These are phyloP conservation scores for Cheracebus regulus DNA, from an alignment of 2,797 vertebrate genomes.

Conservation along the genomic window DNA sequence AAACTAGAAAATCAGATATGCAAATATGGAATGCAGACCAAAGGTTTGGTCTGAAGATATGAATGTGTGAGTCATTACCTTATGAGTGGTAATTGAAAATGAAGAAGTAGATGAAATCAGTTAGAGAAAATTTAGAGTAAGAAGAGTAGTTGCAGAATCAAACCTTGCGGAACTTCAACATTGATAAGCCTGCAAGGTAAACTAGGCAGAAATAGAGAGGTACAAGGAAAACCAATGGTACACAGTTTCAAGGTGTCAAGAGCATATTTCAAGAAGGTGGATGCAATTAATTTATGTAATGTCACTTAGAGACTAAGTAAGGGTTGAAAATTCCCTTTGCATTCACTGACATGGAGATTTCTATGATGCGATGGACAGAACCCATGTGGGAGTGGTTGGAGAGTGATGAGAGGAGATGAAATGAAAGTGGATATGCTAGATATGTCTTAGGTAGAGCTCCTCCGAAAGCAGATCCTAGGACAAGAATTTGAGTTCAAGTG, in stretches of 20 bases:
- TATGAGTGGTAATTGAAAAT: background rate
- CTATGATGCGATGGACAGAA: background rate
- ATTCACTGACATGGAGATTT: background rate
- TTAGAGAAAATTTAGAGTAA: background rate
- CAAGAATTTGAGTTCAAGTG: background rate
- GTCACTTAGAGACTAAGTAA: background rate
- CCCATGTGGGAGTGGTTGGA: background rate
- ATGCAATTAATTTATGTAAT: background rate
- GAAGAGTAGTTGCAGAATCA: background rate
- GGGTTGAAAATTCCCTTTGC: background rate
- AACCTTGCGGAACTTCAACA: background rate
- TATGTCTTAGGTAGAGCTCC: background rate
- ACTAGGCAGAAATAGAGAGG: background rate
- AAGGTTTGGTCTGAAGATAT: background rate
- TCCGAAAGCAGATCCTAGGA: background rate
- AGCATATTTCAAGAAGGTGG: background rate
- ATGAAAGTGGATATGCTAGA: background rate
- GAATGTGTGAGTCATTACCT: slow-evolving; percentile 11
- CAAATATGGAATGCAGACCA: background rate
- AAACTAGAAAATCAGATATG: background rate
- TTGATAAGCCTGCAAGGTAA: background rate
- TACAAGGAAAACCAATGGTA: background rate
- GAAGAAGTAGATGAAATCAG: background rate
- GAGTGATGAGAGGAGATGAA: background rate
- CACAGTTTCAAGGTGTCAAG: background rate